Percentiles rank a stretch among this genome's conserved stretches.
These are phyloP conservation scores for Heloderma charlesbogerti DNA, from an alignment of 2,113 vertebrate species.

Conservation along the genomic window DNA sequence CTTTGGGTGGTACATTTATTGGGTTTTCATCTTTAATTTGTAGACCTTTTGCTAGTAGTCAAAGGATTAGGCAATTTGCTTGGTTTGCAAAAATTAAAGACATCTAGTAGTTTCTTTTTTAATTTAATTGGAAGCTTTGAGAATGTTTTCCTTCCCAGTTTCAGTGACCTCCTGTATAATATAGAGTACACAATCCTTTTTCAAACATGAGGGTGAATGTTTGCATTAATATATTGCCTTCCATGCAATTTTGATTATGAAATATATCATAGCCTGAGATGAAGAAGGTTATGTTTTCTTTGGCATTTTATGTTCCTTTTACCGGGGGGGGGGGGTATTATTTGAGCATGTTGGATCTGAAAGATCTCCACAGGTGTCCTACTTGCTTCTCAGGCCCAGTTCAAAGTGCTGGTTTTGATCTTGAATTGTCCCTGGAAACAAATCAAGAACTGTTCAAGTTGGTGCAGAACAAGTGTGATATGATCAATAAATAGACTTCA, in stretches of 20 bases:
- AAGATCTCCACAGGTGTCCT: not conserved
- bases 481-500: not conserved
- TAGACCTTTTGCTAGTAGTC: not conserved
- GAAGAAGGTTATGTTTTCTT: not conserved
- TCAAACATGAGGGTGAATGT: not conserved
- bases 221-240: not conserved
- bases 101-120: not conserved
- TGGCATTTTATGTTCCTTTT: not conserved
- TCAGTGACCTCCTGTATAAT: not conserved
- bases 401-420: not conserved
- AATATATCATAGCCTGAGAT: constrained; percentile 15
- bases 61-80: not conserved
- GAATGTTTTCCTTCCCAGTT: not conserved
- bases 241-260: not conserved
- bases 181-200: not conserved
- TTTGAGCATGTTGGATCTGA: not conserved
- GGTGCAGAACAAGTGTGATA: not conserved
- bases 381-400: not conserved
- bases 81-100: constrained; percentile 1
- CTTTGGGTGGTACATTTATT: not conserved
- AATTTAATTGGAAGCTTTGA: not conserved
- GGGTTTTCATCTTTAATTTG: constrained; percentile 28
- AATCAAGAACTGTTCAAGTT: not conserved
- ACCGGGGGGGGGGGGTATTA: not conserved
- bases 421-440: not conserved